phyloP scores from a whole-genome alignment of 35 echinoderm and acorn worm genomes.

The Chiridota heheva region DNA sequence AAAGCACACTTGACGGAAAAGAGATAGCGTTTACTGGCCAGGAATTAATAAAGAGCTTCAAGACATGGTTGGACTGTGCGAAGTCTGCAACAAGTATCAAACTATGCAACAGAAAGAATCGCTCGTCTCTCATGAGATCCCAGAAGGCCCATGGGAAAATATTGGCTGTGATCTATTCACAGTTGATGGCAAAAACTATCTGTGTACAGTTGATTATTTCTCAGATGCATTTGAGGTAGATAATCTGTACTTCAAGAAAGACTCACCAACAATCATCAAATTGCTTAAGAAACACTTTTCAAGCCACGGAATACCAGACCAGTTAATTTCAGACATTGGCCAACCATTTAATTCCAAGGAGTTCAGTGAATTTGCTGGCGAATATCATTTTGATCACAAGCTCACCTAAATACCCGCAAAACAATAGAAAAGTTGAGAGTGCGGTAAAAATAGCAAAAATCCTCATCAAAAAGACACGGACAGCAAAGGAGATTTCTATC shows the following conservation, averaged over 20 bases:
- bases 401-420: constrained; percentile 51
- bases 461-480: constrained; percentile 12
- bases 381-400: constrained; percentile 40
- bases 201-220: constrained; percentile 63
- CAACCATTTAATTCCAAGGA: constrained; percentile 43
- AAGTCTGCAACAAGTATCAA: constrained; percentile 22
- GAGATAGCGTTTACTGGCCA: constrained; percentile 57
- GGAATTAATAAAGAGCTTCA: not conserved
- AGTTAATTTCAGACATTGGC: constrained; percentile 38
- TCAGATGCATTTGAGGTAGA: constrained; percentile 62
- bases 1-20: constrained; percentile 33
- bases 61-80: not conserved
- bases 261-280: constrained; percentile 25
- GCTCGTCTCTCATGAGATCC: constrained; percentile 14
- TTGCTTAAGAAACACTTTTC: constrained; percentile 50
- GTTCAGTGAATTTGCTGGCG: constrained; percentile 25
- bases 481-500: constrained; percentile 40
- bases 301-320: constrained; percentile 60
- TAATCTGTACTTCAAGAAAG: constrained; percentile 25
- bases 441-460: constrained; percentile 55
- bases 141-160: constrained; percentile 30
- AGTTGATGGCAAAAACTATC: constrained; percentile 44
- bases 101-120: constrained; percentile 35
- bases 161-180: constrained; percentile 55
- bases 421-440: constrained; percentile 72